These are phyloP conservation scores for Trilocha varians DNA, from an alignment of 2,888 invertebrate genomes.

Conservation along the genomic window DNA sequence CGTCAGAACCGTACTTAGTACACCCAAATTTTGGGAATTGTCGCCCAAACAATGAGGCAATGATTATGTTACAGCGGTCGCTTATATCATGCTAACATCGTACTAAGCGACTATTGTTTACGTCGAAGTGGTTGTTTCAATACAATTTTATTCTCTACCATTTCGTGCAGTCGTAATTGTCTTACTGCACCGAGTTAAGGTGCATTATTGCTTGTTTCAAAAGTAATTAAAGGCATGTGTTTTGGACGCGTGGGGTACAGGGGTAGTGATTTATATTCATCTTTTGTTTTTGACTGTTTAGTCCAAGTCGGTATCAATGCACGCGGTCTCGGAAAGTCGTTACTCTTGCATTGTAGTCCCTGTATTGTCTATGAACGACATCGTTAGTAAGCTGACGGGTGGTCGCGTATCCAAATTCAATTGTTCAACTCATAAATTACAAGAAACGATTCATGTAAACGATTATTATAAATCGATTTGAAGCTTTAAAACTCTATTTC, in stretches of 20 bases:
- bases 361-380: conserved; percentile 63
- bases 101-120: conserved; percentile 61
- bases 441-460: conserved; percentile 47
- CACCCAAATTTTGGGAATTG: conserved; percentile 55
- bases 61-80: conserved; percentile 57
- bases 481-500: no score
- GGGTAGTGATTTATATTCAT: conserved; percentile 64
- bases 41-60: conserved; percentile 45
- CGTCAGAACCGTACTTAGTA: conserved; percentile 39
- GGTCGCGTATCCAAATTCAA: conserved; percentile 68
- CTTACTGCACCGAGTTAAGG: conserved; percentile 21
- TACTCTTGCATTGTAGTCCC: conserved; percentile 65
- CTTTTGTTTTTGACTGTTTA: conserved; percentile 71
- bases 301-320: conserved; percentile 53
- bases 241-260: conserved; percentile 43
- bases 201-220: conserved; percentile 16
- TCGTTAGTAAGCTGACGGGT: conserved; percentile 70
- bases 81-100: conserved; percentile 55
- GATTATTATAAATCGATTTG: conserved; percentile 30
- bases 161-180: background rate
- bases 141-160: background rate
- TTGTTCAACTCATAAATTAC: conserved; percentile 61
- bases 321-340: conserved; percentile 56
- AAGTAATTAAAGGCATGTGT: background rate
- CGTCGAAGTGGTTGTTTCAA: conserved; percentile 43